Conservation (phyloP, 1,140 invertebrate genomes). For the Metaphire vulgaris region DNA sequence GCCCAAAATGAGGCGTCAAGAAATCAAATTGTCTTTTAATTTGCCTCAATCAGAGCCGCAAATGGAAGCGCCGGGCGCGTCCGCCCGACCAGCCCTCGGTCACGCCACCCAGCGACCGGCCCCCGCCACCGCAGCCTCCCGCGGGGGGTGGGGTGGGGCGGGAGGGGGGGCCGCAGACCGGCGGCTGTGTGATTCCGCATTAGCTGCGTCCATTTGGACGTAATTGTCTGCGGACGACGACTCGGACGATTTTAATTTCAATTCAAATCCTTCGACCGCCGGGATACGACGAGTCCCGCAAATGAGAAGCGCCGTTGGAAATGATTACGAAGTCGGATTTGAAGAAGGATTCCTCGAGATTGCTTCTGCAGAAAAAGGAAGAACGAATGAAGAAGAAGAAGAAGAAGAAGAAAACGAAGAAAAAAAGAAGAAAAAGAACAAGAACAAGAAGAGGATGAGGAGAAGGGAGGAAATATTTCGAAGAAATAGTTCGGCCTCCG, state of each 20-base stretch:
- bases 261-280: background rate
- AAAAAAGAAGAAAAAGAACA: background rate
- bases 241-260: constrained; percentile 1
- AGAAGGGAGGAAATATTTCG: no score
- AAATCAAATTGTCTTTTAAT: constrained; percentile 3
- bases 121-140: no score
- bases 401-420: background rate
- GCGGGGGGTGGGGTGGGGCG: background rate
- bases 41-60: background rate
- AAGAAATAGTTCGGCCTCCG: no score
- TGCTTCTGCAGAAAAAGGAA: background rate
- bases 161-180: background rate
- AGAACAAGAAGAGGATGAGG: background rate
- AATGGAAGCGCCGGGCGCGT: background rate
- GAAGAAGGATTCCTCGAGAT: background rate
- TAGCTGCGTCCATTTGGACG: background rate
- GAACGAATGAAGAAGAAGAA: background rate
- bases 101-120: background rate
- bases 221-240: background rate
- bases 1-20: background rate
- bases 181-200: background rate
- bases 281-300: no score
- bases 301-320: background rate
- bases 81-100: background rate
- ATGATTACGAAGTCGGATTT: background rate